These are phyloP conservation scores for Microhierax caerulescens DNA, from an alignment of 2,797 vertebrate species.

Conservation along the genomic window DNA sequence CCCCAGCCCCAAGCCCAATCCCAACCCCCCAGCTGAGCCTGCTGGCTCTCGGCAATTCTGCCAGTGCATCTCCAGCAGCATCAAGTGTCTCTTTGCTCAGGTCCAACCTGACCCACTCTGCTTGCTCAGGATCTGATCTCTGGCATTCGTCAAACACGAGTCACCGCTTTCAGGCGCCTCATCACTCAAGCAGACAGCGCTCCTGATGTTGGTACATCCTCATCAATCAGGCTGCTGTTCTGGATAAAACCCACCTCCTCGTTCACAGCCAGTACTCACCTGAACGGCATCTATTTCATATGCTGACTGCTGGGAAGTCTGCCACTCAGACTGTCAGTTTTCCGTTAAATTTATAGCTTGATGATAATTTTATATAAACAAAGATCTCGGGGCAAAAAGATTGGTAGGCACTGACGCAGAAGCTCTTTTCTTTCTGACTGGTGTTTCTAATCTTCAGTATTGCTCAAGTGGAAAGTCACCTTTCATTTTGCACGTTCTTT, in stretches of 20 bases:
- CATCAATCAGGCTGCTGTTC: background rate
- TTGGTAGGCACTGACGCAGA: background rate
- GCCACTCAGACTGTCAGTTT: background rate
- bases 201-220: background rate
- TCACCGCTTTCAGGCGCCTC: background rate
- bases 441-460: background rate
- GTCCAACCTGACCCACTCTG: background rate
- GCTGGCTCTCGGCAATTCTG: background rate
- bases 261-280: background rate
- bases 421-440: background rate
- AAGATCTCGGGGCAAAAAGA: background rate
- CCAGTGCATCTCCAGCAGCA: background rate
- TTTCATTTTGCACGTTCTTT: background rate
- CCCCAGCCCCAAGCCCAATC: background rate
- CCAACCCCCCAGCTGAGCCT: background rate
- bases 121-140: background rate
- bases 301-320: background rate
- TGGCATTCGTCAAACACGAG: background rate
- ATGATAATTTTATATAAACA: background rate
- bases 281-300: background rate
- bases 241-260: background rate
- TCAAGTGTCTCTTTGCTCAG: fast-evolving
- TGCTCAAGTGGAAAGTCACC: background rate
- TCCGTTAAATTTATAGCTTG: background rate
- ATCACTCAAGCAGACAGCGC: background rate